These are phyloP conservation scores for Alitta virens DNA, from an alignment of 2,888 invertebrate genomes.

Conservation along the genomic window DNA sequence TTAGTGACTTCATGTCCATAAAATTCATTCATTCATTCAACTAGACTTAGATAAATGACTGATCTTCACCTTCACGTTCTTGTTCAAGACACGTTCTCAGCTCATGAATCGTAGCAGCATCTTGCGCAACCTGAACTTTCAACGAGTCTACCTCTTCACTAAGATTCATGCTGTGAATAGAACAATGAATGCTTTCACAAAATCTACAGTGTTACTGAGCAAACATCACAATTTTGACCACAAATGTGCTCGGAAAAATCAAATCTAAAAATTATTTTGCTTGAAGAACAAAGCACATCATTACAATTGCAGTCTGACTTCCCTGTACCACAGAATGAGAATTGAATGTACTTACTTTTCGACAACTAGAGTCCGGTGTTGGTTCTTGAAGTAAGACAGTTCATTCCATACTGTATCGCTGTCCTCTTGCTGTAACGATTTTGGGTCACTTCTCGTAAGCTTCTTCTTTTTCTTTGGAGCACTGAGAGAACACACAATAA, in stretches of 20 bases:
- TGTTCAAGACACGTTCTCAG: conserved; percentile 46
- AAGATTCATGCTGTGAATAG: conserved; percentile 40
- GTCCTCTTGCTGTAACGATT: conserved; percentile 49
- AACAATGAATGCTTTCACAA: too few species aligned
- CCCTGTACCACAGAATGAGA: too few species aligned
- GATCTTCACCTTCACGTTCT: conserved; percentile 47
- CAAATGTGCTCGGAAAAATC: too few species aligned
- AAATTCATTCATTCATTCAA: too few species aligned
- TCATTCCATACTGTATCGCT: conserved; percentile 55
- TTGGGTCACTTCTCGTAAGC: conserved; percentile 38
- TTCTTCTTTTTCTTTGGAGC: conserved; percentile 31
- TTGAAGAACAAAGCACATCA: too few species aligned
- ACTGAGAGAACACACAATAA: not conserved
- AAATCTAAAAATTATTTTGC: too few species aligned
- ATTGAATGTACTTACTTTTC: conserved; percentile 50
- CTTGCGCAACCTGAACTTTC: conserved; percentile 45
- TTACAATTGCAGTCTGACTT: too few species aligned
- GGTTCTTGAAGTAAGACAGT: conserved; percentile 47
- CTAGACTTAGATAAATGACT: too few species aligned
- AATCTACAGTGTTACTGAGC: too few species aligned
- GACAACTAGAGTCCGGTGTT: conserved; percentile 44
- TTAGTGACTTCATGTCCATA: too few species aligned
- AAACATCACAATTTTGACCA: too few species aligned
- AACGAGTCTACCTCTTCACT: conserved; percentile 50
- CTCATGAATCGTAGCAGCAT: conserved; percentile 51